phyloP scores from a whole-genome alignment of 1,140 invertebrate genomes.

The Drosophila rhopaloa region DNA sequence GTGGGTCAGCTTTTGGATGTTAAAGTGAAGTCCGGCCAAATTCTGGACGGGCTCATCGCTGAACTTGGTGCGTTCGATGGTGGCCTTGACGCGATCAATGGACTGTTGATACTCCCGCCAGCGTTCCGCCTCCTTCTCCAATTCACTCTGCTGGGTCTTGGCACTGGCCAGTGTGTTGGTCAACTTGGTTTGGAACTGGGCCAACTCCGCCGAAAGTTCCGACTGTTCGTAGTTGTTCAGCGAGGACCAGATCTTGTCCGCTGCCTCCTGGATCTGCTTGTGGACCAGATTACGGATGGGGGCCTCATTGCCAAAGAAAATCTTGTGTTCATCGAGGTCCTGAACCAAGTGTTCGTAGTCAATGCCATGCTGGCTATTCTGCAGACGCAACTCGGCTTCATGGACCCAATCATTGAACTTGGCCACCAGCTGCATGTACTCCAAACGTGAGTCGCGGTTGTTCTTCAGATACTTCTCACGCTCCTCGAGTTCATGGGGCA shows the following conservation, averaged over 20 bases:
- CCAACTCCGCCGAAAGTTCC: constrained; percentile 91
- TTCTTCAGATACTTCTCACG: constrained; percentile 91
- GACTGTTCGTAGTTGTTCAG: constrained; percentile 92
- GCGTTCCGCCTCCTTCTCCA: constrained; percentile 91
- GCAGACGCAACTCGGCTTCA: constrained; percentile 91
- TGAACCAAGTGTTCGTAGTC: constrained; percentile 94
- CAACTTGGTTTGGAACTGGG: constrained; percentile 90
- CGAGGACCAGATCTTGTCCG: constrained; percentile 94
- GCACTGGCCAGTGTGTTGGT: constrained; percentile 93
- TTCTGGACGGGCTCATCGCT: constrained; percentile 91
- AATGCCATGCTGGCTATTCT: constrained; percentile 92
- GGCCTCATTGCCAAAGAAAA: constrained; percentile 92
- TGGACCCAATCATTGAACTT: constrained; percentile 93
- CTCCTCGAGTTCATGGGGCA: constrained; percentile 92
- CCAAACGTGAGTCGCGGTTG: constrained; percentile 91
- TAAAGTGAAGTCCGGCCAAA: constrained; percentile 90
- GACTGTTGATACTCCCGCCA: constrained; percentile 92
- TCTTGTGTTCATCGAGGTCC: constrained; percentile 94
- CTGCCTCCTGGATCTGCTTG: constrained; percentile 92
- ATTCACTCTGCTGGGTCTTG: constrained; percentile 89
- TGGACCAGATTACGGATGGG: constrained; percentile 92
- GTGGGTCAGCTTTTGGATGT: constrained; percentile 92
- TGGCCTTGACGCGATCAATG: constrained; percentile 90
- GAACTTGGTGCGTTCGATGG: constrained; percentile 90
- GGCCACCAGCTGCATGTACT: constrained; percentile 90